phyloP scores from a whole-genome alignment of 1,140 invertebrate genomes.

The Drosophila sp. region DNA sequence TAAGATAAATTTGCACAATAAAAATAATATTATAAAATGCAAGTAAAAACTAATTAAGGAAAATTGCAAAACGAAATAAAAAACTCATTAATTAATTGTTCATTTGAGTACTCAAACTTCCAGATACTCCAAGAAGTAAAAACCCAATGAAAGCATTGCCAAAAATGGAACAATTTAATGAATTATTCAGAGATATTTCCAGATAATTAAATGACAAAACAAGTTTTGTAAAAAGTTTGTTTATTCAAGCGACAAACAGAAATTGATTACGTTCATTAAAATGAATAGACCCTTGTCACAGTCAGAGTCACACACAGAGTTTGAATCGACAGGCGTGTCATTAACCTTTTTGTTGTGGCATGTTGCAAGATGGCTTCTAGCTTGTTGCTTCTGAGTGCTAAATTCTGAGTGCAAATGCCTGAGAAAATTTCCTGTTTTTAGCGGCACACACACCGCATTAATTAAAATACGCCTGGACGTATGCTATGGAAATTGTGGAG shows the following conservation, averaged over 20 bases:
- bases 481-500: slow-evolving; percentile 24
- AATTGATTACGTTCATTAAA: slow-evolving; percentile 17
- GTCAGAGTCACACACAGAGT: not conserved
- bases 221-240: slow-evolving; percentile 12
- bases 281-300: slow-evolving; percentile 17
- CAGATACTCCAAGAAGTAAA: not conserved
- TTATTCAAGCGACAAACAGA: slow-evolving; percentile 10
- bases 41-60: not conserved
- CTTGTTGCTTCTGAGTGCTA: slow-evolving; percentile 18
- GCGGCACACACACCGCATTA: no score
- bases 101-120: not conserved
- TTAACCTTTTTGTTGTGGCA: slow-evolving; percentile 19
- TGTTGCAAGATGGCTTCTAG: slow-evolving; percentile 17
- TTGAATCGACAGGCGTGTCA: slow-evolving; percentile 15
- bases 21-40: no score
- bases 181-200: slow-evolving; percentile 17
- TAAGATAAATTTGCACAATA: no score
- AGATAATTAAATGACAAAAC: slow-evolving; percentile 30
- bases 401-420: not conserved
- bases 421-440: not conserved
- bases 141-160: slow-evolving; percentile 2
- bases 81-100: slow-evolving; percentile 11
- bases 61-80: not conserved
- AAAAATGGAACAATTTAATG: slow-evolving; percentile 15
- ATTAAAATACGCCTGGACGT: slow-evolving; percentile 24